phyloP scores from a whole-genome alignment of 2,888 invertebrate genomes.

The Syrphus vitripennis region DNA sequence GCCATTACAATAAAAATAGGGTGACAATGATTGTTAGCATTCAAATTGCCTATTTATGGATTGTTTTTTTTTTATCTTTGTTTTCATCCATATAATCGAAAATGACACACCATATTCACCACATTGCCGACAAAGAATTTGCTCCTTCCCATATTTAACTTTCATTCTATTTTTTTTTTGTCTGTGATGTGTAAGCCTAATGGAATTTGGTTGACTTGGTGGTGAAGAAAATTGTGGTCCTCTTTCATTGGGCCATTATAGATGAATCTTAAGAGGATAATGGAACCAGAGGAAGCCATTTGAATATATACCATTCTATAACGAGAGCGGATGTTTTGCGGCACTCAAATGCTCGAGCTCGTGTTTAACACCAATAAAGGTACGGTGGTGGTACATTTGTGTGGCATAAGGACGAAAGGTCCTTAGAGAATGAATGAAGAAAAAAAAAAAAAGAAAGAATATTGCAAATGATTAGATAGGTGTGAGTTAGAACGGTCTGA shows the following conservation, averaged over 20 bases:
- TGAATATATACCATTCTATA: conserved; percentile 62
- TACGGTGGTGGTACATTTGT: neutral
- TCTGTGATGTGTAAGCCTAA: neutral
- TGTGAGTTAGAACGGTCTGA: neutral
- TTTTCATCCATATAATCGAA: conserved; percentile 17
- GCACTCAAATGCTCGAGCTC: conserved; percentile 51
- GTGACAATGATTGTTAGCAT: conserved; percentile 21
- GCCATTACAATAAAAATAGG: conserved; percentile 18
- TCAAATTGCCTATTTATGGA: conserved; percentile 18
- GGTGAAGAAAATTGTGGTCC: conserved; percentile 1
- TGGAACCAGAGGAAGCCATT: conserved; percentile 57
- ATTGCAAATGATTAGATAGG: conserved; percentile 22
- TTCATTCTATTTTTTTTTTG: neutral
- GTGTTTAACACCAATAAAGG: conserved; percentile 64
- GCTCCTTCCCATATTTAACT: neutral
- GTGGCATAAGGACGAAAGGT: conserved; percentile 1
- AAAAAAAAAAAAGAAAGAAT: neutral
- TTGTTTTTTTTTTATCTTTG: conserved; percentile 9
- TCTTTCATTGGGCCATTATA: conserved; percentile 51
- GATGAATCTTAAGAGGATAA: conserved; percentile 63
- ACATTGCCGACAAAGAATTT: neutral
- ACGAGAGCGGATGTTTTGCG: conserved; percentile 61
- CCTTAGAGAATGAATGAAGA: neutral
- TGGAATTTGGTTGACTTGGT: conserved; percentile 18
- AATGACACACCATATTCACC: conserved; percentile 27